Base-by-base conservation (phyloP, 2,113 vertebrate genomes). In the Nicator chloris region DNA sequence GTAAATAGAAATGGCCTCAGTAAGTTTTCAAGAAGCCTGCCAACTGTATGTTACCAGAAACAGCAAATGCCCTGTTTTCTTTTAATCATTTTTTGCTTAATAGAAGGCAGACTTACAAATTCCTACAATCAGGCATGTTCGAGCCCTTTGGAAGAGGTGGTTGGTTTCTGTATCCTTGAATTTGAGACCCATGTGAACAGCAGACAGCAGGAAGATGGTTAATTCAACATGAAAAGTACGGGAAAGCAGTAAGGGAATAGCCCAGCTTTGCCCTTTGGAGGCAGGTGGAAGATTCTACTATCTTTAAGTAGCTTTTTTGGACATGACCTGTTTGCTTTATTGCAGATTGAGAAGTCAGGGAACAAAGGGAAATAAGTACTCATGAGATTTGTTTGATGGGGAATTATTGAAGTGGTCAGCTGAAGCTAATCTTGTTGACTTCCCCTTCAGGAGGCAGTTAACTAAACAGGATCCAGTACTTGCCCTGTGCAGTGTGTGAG, bases 401-500 rank as follows among this genome's bases (percentile, higher is more conserved):
- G 71, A 86, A 50, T 88, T 73, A 57, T 1, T 86, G 86, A 70
- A 66, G 60, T 15, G 49, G 73, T 51, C 66, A 76, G 73, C n/a
- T 63, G 42, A 65, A 81, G 82, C n/a, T 37, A 13, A 80, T 73
- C 50, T 14, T 31, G 8, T 39, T 50, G 56, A n/a, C 33, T 71
- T 88, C 56, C 59, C 64, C 3, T 66, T 44, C 33, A 44, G 78
- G n/a, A 79, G 84, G 50, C 39, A 54, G 27, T 15, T 51, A 81
- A 60, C 30, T 21, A 40, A 51, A 27, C 53, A 23, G 33, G 42
- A 40, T 37, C 59, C 4, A 1, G n/a, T 50, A 7, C 33, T 16
- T 15, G 11, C 30, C 44, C 49, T 33, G 28, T 5, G 33, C 22
- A 31, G 22, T 16, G 5, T 0, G 3, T 2, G 49, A 47, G 0